Base-by-base conservation (phyloP, 2,797 vertebrate species). In the Amblyopsis hoosieri region DNA sequence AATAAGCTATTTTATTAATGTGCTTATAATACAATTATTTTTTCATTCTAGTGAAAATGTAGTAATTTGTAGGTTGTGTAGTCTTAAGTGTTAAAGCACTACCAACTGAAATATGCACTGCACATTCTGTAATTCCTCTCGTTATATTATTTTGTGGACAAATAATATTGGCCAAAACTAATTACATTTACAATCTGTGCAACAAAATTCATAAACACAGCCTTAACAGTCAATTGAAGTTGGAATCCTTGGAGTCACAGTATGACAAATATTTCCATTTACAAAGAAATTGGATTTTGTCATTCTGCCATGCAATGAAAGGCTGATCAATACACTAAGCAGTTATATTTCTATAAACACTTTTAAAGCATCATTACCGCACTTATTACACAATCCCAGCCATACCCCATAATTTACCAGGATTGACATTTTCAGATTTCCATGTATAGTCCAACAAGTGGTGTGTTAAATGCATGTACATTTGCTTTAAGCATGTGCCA, bases 351-450 rank as follows among this genome's bases (percentile, higher is more conserved):
- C 57, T 23, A 69, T 79, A 74, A 79, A 79, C 68, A 69, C 61
- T 68, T 73, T 76, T 29, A 68, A 77, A 79, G 72, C 79, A 64
- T 79, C 68, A 78, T 82, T 81, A 81, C 46, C 50, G 10, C 33
- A 19, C 50, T 83, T 69, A 85, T 83, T 84, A 81, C 57, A 57
- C 67, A 57, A 63, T 53, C 59, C 55, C 68, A 19, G 67, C 62
- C 65, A 52, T n/a, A 60, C 52, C 50, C 57, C 75, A 57, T 54
- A 45, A 12, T 71, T 77, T 76, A 66, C 83, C n/a, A 53, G 57
- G 54, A 69, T 62, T 72, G 45, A 83, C 54, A 31, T 80, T 4
- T 3, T 68, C 48, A 31, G n/a, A 50, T 42, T 45, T 66, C 48
- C 23, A 45, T 47, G 4, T 45, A 53, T 7, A 12, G 5, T 48